phyloP scores from a whole-genome alignment of 2,113 vertebrate species.

The Vidua chalybeata region DNA sequence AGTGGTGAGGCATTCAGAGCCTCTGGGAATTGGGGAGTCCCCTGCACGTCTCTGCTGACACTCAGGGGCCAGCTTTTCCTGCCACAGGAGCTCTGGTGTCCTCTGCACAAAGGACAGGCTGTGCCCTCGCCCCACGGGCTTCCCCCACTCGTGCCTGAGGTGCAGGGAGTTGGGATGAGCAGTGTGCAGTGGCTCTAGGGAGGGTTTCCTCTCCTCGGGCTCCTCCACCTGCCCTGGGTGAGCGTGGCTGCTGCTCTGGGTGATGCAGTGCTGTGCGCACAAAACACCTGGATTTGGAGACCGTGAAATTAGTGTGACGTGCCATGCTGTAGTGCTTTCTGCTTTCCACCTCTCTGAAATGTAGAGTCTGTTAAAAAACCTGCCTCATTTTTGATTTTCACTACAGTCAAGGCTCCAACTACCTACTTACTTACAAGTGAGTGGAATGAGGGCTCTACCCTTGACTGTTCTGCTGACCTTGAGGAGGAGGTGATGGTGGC shows the following conservation, averaged over 20 bases:
- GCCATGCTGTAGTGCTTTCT: neutral
- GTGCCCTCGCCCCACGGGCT: neutral
- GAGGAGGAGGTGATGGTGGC: neutral
- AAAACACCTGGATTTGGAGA: neutral
- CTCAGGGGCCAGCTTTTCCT: neutral
- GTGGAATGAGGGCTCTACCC: neutral
- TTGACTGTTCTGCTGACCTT: neutral
- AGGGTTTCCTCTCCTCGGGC: neutral
- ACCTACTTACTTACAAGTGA: neutral
- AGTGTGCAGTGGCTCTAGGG: neutral
- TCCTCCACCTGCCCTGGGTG: neutral
- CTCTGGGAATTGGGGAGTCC: constrained; percentile 6
- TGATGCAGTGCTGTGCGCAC: neutral
- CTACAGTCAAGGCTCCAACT: neutral
- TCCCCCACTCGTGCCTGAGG: neutral
- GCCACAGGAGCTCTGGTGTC: neutral
- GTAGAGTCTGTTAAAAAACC: neutral
- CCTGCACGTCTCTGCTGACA: neutral
- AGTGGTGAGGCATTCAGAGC: neutral
- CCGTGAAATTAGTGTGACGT: neutral
- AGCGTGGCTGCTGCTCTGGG: neutral
- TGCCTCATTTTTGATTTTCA: neutral
- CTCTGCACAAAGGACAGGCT: neutral
- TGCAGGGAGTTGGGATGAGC: neutral
- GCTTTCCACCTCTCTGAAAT: neutral